Conservation (phyloP, 2,888 invertebrate species). For the Oligia strigilis region DNA sequence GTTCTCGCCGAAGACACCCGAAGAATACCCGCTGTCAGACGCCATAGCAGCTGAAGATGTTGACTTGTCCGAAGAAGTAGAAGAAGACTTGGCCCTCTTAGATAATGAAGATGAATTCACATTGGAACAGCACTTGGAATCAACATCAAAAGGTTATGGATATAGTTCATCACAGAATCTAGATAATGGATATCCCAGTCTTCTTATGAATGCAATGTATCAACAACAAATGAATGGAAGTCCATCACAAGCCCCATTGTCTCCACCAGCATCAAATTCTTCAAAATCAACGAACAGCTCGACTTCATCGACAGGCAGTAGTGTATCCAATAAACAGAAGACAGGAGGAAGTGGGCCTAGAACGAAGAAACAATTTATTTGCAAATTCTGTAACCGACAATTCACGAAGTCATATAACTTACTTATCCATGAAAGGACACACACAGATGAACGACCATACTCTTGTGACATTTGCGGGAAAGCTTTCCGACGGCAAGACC, state of each 20-base stretch:
- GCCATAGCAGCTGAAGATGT: constrained; percentile 91
- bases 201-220: constrained; percentile 93
- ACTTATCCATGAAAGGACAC: constrained; percentile 98
- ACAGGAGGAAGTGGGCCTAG: constrained; percentile 92
- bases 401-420: constrained; percentile 99
- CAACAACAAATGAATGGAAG: constrained; percentile 90
- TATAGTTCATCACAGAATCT: constrained; percentile 90
- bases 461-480: constrained; percentile 99
- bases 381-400: constrained; percentile 99
- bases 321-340: constrained; percentile 87
- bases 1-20: constrained; percentile 87
- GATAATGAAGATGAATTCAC: constrained; percentile 94
- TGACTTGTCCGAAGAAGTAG: constrained; percentile 93
- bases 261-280: constrained; percentile 86
- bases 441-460: constrained; percentile 99
- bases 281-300: constrained; percentile 88
- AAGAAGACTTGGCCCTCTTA: constrained; percentile 93
- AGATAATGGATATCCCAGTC: constrained; percentile 93
- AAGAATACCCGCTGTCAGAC: constrained; percentile 88
- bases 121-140: constrained; percentile 89
- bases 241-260: constrained; percentile 85
- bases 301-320: constrained; percentile 84
- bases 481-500: constrained; percentile 99
- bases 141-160: constrained; percentile 85
- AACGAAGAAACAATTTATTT: constrained; percentile 99